phyloP scores from a whole-genome alignment of 2,888 invertebrate species.

The Sipha maydis region DNA sequence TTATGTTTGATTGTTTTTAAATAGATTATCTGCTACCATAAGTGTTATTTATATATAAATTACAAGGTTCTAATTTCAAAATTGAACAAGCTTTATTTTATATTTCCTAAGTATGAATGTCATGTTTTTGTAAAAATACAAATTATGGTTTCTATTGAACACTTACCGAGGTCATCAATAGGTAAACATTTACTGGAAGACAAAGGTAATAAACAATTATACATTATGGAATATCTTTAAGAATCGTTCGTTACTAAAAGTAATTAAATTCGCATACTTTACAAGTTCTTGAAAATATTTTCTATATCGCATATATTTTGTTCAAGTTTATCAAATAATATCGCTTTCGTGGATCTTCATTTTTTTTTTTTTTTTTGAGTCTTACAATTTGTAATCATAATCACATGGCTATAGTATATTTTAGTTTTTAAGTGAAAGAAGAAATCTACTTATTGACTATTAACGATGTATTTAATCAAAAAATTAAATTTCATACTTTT shows the following conservation, averaged over 20 bases:
- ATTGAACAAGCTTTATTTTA: neutral
- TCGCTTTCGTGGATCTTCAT: neutral
- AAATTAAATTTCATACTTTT: too few species aligned
- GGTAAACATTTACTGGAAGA: neutral
- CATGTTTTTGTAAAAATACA: neutral
- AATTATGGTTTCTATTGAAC: neutral
- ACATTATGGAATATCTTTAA: neutral
- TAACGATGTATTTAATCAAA: too few species aligned
- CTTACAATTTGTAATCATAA: neutral
- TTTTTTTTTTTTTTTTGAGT: neutral
- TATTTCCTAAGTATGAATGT: neutral
- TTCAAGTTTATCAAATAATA: neutral
- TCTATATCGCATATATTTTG: neutral
- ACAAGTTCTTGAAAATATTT: neutral
- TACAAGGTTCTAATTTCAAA: neutral
- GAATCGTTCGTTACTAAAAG: neutral
- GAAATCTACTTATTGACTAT: neutral
- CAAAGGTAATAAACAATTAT: neutral
- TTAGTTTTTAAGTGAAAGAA: neutral
- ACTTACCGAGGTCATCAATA: neutral
- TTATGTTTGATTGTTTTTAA: neutral
- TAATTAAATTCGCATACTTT: neutral
- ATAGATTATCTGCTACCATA: neutral
- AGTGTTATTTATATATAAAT: slow-evolving; percentile 4
- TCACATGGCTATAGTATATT: neutral